A percentile compares a stretch with the other conserved stretches of the same genome.
phyloP scores from a whole-genome alignment of 2,888 invertebrate genomes.

The Dynastes hyllus region DNA sequence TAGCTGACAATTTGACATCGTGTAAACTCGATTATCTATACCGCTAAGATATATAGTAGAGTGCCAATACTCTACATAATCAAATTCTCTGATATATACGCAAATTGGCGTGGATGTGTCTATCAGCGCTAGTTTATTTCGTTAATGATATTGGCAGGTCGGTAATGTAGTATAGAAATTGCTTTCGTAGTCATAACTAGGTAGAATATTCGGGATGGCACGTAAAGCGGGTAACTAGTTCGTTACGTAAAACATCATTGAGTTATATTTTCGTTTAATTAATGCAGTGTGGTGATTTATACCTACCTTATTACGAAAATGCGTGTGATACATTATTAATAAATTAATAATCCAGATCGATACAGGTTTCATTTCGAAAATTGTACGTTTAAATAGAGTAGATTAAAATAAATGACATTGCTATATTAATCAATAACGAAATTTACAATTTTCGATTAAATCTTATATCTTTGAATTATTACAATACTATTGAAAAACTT shows the following conservation, averaged over 20 bases:
- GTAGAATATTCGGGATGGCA: neutral
- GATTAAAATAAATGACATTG: too few relatives aligned
- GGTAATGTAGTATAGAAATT: slow-evolving; percentile 18
- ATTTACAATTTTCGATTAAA: too few relatives aligned
- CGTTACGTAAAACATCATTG: neutral
- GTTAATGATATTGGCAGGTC: slow-evolving; percentile 20
- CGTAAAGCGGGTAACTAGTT: neutral
- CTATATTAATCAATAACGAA: too few relatives aligned
- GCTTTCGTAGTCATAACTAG: slow-evolving; percentile 1
- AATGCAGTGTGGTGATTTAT: too few relatives aligned
- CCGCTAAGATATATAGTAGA: neutral
- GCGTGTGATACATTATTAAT: too few relatives aligned
- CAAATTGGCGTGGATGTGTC: slow-evolving; percentile 26
- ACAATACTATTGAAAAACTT: too few relatives aligned
- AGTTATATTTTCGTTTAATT: too few relatives aligned
- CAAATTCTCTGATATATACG: neutral
- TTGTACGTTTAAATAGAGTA: too few relatives aligned
- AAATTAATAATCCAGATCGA: too few relatives aligned
- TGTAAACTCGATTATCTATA: slow-evolving; percentile 1
- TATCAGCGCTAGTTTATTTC: slow-evolving; percentile 11
- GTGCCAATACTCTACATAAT: neutral
- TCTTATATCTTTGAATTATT: too few relatives aligned
- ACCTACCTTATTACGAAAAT: too few relatives aligned
- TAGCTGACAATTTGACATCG: slow-evolving; percentile 27
- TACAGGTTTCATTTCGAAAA: too few relatives aligned